Base-by-base conservation (phyloP, 2,797 vertebrate species). In the Halcyon smyrnensis region DNA sequence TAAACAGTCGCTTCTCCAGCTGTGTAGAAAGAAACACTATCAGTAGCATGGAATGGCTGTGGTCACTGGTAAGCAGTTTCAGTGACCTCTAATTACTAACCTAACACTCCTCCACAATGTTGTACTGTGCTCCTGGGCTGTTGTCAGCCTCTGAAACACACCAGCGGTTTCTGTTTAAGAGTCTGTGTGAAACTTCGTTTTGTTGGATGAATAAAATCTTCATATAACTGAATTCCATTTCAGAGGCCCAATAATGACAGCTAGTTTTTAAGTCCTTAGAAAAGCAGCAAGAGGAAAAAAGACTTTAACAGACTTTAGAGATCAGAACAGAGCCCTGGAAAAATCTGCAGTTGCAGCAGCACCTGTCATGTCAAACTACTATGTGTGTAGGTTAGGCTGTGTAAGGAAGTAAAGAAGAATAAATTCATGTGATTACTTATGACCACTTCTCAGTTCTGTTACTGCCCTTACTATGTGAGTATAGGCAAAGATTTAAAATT, bases 271-370 rank as follows among this genome's bases (percentile, higher is more conserved):
- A 81, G 46, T 25, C n/a, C 80, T 73, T 67, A 90, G 74, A 53
- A 93, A 95, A 84, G 11, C 59, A 93, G 59, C 30, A 62, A 65
- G 62, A 87, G 34, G 34, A 62, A 78, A 78, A 86, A 84, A 34
- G 25, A 63, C 24, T 70, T 32, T 68, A 8, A 67, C 53, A 64
- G 76, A 81, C 1, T 3, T 88, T 9, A 56, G 46, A 73, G 79
- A 82, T 86, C 76, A 79, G 62, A 88, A 67, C 48, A 73, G 62
- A 93, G 56, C 54, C 63, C 87, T 81, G 78, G 50, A 69, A 96
- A 93, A 70, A 65, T 48, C 48, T 60, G 17, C 85, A 69, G 51
- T 7, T 90, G 65, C 77, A 86, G 85, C 74, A 94, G 70, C 76
- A 88, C 79, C 85, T 93, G 87, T 69, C 76, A 75, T 0, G 0